Evolutionary conservation across 2,113 vertebrate species (phyloP).

Genomic region (Tyto alba): DNA sequence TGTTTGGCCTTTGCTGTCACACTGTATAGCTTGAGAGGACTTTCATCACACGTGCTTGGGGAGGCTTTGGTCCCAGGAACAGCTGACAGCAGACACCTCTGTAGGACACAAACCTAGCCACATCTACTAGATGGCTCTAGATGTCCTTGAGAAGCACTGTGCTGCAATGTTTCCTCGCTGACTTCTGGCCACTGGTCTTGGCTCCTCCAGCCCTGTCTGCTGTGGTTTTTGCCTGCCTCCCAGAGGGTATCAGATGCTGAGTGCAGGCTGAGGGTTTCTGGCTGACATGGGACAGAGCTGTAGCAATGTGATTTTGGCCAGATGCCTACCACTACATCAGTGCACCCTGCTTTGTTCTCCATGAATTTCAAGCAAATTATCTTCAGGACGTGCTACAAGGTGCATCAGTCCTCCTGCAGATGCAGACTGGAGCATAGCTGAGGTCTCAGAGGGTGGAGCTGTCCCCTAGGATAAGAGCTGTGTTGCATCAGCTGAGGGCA

Average conservation of each 20-base stretch:
- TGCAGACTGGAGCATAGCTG: not conserved
- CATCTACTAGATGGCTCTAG: not conserved
- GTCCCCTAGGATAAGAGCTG: not conserved
- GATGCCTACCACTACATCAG: not conserved
- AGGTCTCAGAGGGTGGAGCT: not conserved
- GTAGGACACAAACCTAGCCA: not conserved
- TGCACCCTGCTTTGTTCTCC: not conserved
- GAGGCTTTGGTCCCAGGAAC: not conserved
- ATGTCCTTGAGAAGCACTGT: not conserved
- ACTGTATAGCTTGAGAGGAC: not conserved
- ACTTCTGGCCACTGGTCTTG: not conserved
- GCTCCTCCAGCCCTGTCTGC: not conserved
- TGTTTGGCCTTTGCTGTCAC: not conserved
- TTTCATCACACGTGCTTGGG: rapidly evolving
- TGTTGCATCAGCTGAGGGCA: not conserved
- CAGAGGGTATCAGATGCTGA: not conserved
- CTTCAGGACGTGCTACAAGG: not conserved
- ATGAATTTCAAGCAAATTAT: not conserved
- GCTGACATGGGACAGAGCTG: not conserved
- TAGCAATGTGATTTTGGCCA: not conserved
- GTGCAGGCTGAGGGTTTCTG: not conserved
- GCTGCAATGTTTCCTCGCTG: not conserved
- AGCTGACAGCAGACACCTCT: not conserved
- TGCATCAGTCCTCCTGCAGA: not conserved
- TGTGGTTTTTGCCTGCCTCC: not conserved